Conservation (phyloP, 2,797 vertebrate genomes). For the Amblyopsis hoosieri region DNA sequence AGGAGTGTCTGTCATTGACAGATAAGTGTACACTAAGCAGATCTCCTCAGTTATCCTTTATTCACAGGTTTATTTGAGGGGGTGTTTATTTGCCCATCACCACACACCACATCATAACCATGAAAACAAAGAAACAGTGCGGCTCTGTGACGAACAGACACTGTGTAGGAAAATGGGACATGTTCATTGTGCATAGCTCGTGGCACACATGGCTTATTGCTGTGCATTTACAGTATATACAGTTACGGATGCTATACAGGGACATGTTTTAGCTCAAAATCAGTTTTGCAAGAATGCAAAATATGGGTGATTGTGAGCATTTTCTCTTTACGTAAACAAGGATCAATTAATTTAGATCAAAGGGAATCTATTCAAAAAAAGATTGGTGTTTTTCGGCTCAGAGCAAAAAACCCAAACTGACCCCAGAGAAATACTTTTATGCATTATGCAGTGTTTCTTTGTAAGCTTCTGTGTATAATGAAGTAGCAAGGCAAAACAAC, state of each 20-base stretch:
- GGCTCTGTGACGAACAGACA: too few species aligned
- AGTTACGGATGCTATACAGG: too few species aligned
- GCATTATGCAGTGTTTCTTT: conserved; percentile 47
- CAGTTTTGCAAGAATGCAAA: background rate
- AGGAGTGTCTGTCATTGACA: conserved; percentile 50
- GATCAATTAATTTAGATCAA: conserved; percentile 50
- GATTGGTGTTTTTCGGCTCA: conserved; percentile 28
- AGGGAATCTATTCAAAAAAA: conserved; percentile 19
- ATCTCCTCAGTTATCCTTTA: conserved; percentile 57
- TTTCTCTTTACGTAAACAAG: conserved; percentile 29
- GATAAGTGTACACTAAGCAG: conserved; percentile 68
- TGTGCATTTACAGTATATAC: too few species aligned
- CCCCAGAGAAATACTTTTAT: conserved; percentile 26
- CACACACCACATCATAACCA: background rate
- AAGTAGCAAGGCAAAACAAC: conserved; percentile 22
- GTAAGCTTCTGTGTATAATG: conserved; percentile 31
- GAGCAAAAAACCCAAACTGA: conserved; percentile 31
- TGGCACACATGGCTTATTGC: too few species aligned
- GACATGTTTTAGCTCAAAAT: too few species aligned
- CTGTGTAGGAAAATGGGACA: too few species aligned
- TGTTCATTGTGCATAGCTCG: too few species aligned
- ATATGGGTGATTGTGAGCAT: conserved; percentile 3
- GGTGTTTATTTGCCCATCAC: conserved; percentile 46
- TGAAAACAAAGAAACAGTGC: too few species aligned
- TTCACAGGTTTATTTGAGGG: conserved; percentile 56